phyloP scores from a whole-genome alignment of 2,797 vertebrate genomes.

The Coregonus ussuriensis region DNA sequence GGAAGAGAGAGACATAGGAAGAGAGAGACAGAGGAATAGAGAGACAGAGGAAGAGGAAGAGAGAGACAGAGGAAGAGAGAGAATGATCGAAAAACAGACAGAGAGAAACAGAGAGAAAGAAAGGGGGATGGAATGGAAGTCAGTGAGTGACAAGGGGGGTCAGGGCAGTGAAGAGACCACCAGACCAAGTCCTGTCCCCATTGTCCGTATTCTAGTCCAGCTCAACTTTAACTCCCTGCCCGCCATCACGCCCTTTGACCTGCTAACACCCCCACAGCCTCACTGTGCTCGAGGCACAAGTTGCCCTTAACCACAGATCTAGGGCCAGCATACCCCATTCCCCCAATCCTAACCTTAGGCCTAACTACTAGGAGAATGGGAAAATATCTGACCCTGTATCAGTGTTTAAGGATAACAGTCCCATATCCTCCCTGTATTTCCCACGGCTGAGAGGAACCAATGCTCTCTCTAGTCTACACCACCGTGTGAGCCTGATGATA shows the following conservation, averaged over 20 bases:
- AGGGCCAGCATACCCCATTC: not conserved
- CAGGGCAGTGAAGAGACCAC: constrained; percentile 26
- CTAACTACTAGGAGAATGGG: constrained; percentile 4
- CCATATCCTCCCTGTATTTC: constrained; percentile 5
- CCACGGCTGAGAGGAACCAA: constrained; percentile 32
- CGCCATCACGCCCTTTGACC: constrained; percentile 9
- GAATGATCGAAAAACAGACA: not conserved
- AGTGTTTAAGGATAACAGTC: not conserved
- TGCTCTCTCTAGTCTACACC: not conserved
- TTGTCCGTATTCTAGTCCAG: constrained; percentile 14
- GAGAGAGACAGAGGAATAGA: not conserved
- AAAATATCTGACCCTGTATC: not conserved
- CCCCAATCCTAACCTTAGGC: not conserved
- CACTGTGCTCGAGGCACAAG: not conserved
- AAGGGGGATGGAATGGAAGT: constrained; percentile 3
- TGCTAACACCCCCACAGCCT: constrained; percentile 22
- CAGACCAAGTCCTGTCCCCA: constrained; percentile 31
- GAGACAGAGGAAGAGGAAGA: constrained; percentile 3
- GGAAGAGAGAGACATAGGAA: constrained; percentile 20
- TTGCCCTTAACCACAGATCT: not conserved
- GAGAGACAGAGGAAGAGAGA: constrained; percentile 24
- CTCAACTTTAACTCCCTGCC: constrained; percentile 24
- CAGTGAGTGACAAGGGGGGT: constrained; percentile 32
- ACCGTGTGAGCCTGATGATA: constrained; percentile 23
- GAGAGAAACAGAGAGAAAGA: constrained; percentile 31